Base-by-base conservation (phyloP, 2,113 vertebrate species). In the Pluvianellus socialis region DNA sequence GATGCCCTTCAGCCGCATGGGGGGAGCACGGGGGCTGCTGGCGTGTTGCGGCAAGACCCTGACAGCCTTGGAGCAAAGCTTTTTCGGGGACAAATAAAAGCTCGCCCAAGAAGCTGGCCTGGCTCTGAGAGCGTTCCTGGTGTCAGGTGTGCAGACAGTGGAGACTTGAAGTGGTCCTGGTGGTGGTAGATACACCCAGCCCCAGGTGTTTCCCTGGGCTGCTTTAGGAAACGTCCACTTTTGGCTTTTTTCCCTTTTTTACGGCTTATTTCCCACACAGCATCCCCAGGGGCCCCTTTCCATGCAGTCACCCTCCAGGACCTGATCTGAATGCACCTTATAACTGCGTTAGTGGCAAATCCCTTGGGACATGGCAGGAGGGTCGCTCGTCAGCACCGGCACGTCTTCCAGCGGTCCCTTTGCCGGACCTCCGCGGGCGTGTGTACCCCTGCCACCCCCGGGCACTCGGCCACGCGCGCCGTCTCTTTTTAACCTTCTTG, bases 401-500 rank as follows among this genome's bases (percentile, higher is more conserved):
- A 20, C 12, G 91, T 96, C 91, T 96, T 96, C 96, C 96, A 95
- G 90, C 1, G 3, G 50, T 61, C 42, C 21, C 45, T 49, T 8
- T 23, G 56, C 50, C 45, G 44, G 45, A 35, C 61, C 75, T 12
- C 44, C 28, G 27, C 7, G 65, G 63, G 68, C 10, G 23, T 32
- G 12, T 38, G 28, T 12, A 66, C 86, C 97, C 73, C 33, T 2
- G 49, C 30, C 79, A 30, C 45, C 68, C 72, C 20, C 4, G 52
- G 82, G 72, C 50, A 49, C 82, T 55, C 45, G 10, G 4, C 62
- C 27, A 0, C 18, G 3, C 9, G 9, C 88, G 10, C 82, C 9
- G 5, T 14, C 84, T 76, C 93, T 95, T 97, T 97, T 96, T 96
- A 98, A 96, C 96, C 97, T 97, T 56, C 92, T 94, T 49, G 24